phyloP scores from a whole-genome alignment of 2,113 vertebrate species.

The Sciurus niger region DNA sequence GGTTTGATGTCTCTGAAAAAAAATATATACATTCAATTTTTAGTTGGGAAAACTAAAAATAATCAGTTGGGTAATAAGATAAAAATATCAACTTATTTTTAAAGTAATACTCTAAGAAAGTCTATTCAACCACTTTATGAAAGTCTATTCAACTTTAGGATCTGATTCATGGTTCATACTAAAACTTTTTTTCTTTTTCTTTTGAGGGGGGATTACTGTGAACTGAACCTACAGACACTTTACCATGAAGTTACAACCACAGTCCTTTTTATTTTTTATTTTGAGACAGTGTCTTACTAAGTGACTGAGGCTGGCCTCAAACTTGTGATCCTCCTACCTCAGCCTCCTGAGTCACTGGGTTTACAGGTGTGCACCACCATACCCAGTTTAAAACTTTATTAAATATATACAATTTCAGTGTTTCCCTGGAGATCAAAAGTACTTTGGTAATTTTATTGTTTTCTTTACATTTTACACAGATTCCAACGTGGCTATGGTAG shows the following conservation, averaged over 20 bases:
- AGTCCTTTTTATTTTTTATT: too few relatives aligned
- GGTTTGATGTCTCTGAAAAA: constrained; percentile 97
- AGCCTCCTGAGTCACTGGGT: too few relatives aligned
- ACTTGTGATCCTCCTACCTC: too few relatives aligned
- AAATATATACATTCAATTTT: constrained; percentile 77
- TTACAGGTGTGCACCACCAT: too few relatives aligned
- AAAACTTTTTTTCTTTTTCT: not conserved
- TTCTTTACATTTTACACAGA: not conserved
- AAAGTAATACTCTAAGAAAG: constrained; percentile 17
- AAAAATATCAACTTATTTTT: constrained; percentile 47
- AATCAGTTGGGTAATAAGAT: not conserved
- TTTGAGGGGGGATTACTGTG: too few relatives aligned
- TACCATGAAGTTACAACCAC: too few relatives aligned
- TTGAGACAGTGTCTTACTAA: too few relatives aligned
- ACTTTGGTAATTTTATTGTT: not conserved
- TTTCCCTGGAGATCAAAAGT: constrained; percentile 23
- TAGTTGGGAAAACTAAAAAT: constrained; percentile 68
- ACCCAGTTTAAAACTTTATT: not conserved
- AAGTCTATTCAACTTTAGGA: constrained; percentile 34
- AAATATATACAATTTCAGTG: not conserved
- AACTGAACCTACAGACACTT: too few relatives aligned
- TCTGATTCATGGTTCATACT: not conserved
- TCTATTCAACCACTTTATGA: not conserved
- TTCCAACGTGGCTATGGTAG: not conserved
- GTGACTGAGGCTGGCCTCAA: too few relatives aligned